These are phyloP conservation scores for Microctonus aethiopoides DNA, from an alignment of 2,888 invertebrate species.

Conservation along the genomic window DNA sequence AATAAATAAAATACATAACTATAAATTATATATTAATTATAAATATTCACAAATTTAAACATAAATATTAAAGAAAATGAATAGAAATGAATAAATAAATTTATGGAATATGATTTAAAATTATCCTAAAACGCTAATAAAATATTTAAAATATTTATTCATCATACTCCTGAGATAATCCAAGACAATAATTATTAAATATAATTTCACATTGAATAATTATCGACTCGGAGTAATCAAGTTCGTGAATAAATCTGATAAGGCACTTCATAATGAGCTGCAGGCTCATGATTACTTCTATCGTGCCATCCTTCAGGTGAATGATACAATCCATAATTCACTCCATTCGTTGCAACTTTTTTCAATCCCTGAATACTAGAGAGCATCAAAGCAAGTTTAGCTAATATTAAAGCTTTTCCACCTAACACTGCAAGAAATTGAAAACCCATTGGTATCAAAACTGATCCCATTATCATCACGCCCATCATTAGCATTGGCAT, in stretches of 20 bases:
- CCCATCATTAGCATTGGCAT: conserved; percentile 85
- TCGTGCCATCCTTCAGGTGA: conserved; percentile 66
- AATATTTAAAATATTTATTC: too few species aligned
- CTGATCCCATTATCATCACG: conserved; percentile 79
- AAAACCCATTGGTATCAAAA: conserved; percentile 84
- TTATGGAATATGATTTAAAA: background rate
- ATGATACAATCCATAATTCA: conserved; percentile 82
- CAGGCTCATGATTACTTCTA: conserved; percentile 59
- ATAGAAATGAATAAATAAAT: background rate
- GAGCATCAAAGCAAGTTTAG: conserved; percentile 83
- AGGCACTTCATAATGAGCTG: conserved; percentile 45
- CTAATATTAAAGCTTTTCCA: conserved; percentile 82
- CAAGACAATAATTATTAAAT: background rate
- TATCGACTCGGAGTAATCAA: conserved; percentile 13
- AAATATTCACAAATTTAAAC: background rate
- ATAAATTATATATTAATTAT: background rate
- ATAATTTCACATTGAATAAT: conserved; percentile 27
- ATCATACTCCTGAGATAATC: background rate
- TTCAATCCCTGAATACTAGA: conserved; percentile 85
- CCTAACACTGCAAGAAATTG: conserved; percentile 85
- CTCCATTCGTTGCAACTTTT: conserved; percentile 78
- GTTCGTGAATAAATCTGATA: conserved; percentile 39
- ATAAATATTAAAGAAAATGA: too few species aligned
- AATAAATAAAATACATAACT: background rate
- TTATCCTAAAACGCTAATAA: too few species aligned